Evolutionary conservation across 1,140 invertebrate genomes (phyloP).

Genomic region (Orius insidiosus): DNA sequence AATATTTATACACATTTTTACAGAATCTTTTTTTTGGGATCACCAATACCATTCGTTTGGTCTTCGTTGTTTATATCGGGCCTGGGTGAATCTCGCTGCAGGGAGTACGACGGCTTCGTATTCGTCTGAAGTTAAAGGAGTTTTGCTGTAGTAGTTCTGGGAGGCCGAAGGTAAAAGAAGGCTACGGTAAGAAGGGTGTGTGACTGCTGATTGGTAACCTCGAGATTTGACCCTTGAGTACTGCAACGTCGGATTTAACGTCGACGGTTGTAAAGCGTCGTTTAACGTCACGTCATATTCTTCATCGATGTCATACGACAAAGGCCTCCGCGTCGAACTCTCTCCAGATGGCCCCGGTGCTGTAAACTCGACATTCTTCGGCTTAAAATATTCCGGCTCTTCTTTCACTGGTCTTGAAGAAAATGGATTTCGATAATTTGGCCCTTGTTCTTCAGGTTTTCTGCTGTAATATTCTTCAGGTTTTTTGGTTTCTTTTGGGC

Average conservation of each 20-base stretch:
- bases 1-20: too few relatives aligned
- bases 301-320: slow-evolving; percentile 36
- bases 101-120: slow-evolving; percentile 19
- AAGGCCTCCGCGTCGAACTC: slow-evolving; percentile 11
- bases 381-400: slow-evolving; percentile 6
- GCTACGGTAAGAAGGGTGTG: slow-evolving; percentile 13
- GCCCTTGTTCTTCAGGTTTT: slow-evolving; percentile 1
- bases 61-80: slow-evolving; percentile 11
- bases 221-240: slow-evolving; percentile 16
- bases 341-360: slow-evolving; percentile 19
- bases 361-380: slow-evolving; percentile 16
- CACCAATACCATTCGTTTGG: slow-evolving; percentile 18
- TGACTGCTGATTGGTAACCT: slow-evolving; percentile 17
- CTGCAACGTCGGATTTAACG: slow-evolving; percentile 30
- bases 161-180: slow-evolving; percentile 17
- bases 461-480: neutral
- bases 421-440: slow-evolving; percentile 9
- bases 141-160: slow-evolving; percentile 15
- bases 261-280: slow-evolving; percentile 51
- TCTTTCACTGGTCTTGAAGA: slow-evolving; percentile 3
- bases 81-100: slow-evolving; percentile 9
- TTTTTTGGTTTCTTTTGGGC: slow-evolving; percentile 1
- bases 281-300: slow-evolving; percentile 65
- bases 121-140: slow-evolving; percentile 10
- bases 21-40: slow-evolving; percentile 27